Percentiles rank a stretch among this genome's conserved stretches.
phyloP scores from a whole-genome alignment of 2,113 vertebrate genomes.

The Perca fluviatilis region DNA sequence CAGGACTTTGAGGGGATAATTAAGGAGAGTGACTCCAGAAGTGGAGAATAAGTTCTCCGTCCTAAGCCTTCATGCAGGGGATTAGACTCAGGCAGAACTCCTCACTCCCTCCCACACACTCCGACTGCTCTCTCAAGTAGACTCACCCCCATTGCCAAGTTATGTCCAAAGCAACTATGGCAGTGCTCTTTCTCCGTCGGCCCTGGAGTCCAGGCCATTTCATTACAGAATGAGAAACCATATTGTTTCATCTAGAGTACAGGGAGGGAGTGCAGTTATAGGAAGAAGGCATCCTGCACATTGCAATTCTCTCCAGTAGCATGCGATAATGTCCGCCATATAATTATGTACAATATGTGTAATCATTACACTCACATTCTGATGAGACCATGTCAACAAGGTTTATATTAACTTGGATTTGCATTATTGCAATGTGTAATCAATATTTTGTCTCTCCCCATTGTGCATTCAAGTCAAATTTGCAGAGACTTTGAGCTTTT shows the following conservation, averaged over 20 bases:
- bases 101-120: slow-evolving; percentile 14
- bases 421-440: background rate
- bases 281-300: background rate
- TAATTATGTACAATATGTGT: background rate
- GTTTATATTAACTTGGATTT: background rate
- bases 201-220: slow-evolving; percentile 9
- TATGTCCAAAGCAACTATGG: slow-evolving; percentile 20
- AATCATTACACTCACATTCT: background rate
- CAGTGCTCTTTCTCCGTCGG: slow-evolving; percentile 12
- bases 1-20: slow-evolving; percentile 78
- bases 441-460: background rate
- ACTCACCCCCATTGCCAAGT: slow-evolving; percentile 26
- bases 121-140: slow-evolving; percentile 51
- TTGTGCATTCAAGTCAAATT: slow-evolving; percentile 1
- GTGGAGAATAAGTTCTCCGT: slow-evolving; percentile 64
- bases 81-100: slow-evolving; percentile 67
- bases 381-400: slow-evolving; percentile 1
- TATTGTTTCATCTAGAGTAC: slow-evolving; percentile 1
- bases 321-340: background rate
- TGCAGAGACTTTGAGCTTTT: background rate
- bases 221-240: slow-evolving; percentile 7
- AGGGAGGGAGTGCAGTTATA: background rate
- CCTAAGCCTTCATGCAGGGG: slow-evolving; percentile 67
- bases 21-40: slow-evolving; percentile 71
- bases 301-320: background rate